These are phyloP conservation scores for Drosophila paulistorum DNA, from an alignment of 1,140 invertebrate species.

Conservation along the genomic window DNA sequence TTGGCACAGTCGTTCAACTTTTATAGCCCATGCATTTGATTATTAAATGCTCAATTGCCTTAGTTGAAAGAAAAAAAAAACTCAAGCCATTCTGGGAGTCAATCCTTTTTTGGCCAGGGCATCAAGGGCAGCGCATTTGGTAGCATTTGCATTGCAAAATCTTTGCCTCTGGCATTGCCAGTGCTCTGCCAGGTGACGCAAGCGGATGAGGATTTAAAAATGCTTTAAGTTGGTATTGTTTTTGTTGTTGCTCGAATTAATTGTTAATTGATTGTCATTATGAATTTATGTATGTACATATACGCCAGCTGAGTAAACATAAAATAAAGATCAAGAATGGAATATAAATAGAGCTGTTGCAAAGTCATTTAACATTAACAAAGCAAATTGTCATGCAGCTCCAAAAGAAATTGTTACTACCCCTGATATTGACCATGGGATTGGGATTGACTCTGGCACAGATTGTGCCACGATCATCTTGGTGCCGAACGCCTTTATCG, in stretches of 20 bases:
- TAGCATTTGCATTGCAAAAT: slow-evolving; percentile 51
- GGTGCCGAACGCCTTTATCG: slow-evolving; percentile 37
- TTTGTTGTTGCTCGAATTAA: slow-evolving; percentile 22
- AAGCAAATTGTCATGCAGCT: neutral
- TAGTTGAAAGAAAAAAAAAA: neutral
- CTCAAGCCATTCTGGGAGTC: slow-evolving; percentile 27
- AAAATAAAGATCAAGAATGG: neutral
- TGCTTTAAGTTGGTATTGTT: slow-evolving; percentile 21
- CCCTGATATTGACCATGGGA: slow-evolving; percentile 2
- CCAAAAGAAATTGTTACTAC: neutral
- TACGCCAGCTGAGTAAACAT: slow-evolving; percentile 42
- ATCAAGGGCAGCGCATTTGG: slow-evolving; percentile 47
- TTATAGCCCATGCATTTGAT: slow-evolving; percentile 46
- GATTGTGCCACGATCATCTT: slow-evolving; percentile 32
- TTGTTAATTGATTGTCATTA: slow-evolving; percentile 19
- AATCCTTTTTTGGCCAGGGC: slow-evolving; percentile 47
- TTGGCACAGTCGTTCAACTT: neutral
- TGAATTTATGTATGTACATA: too few relatives aligned
- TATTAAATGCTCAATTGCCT: slow-evolving; percentile 59
- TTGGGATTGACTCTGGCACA: slow-evolving; percentile 13
- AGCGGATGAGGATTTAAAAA: slow-evolving; percentile 43
- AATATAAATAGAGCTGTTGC: slow-evolving; percentile 27
- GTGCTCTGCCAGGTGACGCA: slow-evolving; percentile 39
- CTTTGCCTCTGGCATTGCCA: slow-evolving; percentile 8
- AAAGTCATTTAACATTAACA: neutral